Evolutionary conservation across 2,113 vertebrate species (phyloP).

Genomic region (Cettia cetti): DNA sequence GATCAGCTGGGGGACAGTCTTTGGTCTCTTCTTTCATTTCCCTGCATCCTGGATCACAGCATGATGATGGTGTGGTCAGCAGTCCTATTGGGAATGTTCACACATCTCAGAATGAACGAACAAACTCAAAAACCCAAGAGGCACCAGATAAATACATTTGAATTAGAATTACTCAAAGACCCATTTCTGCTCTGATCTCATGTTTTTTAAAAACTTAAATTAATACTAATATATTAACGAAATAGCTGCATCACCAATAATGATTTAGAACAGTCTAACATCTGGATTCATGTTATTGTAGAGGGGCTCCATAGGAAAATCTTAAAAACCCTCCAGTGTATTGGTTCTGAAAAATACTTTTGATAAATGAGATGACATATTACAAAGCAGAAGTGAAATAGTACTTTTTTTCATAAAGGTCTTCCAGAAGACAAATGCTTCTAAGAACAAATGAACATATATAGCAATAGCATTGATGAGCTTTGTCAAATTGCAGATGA

Average conservation of each 20-base stretch:
- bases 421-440: background rate
- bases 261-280: background rate
- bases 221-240: background rate
- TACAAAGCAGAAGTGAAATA: background rate
- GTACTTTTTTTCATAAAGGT: background rate
- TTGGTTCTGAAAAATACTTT: background rate
- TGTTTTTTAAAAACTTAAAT: background rate
- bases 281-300: background rate
- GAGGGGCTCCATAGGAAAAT: background rate
- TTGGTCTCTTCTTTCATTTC: background rate
- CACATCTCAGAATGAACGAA: background rate
- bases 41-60: background rate
- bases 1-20: background rate
- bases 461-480: background rate
- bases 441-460: background rate
- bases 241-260: background rate
- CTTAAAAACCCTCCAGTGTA: background rate
- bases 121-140: background rate
- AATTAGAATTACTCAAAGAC: background rate
- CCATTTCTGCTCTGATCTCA: background rate
- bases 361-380: background rate
- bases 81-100: background rate
- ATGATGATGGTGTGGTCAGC: background rate
- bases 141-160: background rate
- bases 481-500: background rate